phyloP scores from a whole-genome alignment of 2,113 vertebrate genomes.

The Lanius ludovicianus region DNA sequence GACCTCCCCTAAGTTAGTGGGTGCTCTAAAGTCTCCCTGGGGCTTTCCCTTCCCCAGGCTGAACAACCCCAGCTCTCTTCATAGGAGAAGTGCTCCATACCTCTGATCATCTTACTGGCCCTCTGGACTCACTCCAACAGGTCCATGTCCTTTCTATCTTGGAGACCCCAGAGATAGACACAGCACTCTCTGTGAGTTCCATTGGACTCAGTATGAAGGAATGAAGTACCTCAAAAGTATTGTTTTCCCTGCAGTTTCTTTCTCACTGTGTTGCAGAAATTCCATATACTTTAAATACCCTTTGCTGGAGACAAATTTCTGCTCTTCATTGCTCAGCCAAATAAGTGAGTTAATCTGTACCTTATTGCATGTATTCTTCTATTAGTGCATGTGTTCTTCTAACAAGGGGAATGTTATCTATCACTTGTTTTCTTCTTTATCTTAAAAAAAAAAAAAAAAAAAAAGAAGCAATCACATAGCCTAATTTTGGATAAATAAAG shows the following conservation, averaged over 20 bases:
- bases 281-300: not conserved
- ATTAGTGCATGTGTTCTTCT: not conserved
- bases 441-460: not conserved
- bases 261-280: not conserved
- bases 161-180: too few relatives aligned
- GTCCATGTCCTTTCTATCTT: not conserved
- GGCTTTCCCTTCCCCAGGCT: not conserved
- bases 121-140: not conserved
- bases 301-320: not conserved
- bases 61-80: not conserved
- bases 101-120: not conserved
- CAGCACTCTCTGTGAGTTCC: not conserved
- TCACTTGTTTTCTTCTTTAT: not conserved
- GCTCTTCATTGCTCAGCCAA: not conserved
- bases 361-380: not conserved
- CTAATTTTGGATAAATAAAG: not conserved
- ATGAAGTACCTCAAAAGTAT: not conserved
- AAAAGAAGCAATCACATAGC: not conserved
- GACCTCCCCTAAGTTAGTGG: not conserved
- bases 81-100: not conserved
- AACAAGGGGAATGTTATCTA: not conserved
- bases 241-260: not conserved
- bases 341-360: not conserved
- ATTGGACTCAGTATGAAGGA: not conserved
- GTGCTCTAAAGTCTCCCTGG: not conserved